Percentiles rank a stretch among this genome's conserved stretches.
These are phyloP conservation scores for Oryzias curvinotus DNA, from an alignment of 2,113 vertebrate genomes.

Conservation along the genomic window DNA sequence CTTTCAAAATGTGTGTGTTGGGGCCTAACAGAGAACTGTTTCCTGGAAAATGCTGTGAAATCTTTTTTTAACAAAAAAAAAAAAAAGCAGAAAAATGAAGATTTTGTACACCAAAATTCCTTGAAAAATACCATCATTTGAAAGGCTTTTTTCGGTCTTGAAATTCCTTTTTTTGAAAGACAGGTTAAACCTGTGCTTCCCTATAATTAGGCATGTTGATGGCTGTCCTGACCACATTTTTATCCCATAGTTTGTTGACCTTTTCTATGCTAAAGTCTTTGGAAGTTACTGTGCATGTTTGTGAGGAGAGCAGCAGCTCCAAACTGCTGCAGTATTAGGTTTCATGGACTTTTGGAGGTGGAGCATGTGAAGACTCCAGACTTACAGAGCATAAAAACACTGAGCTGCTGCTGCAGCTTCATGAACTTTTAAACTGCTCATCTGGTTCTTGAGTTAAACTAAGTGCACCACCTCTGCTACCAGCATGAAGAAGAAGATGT, in stretches of 20 bases:
- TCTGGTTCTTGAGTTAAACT: constrained; percentile 21
- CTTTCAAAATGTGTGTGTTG: too few species aligned
- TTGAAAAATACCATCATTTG: too few species aligned
- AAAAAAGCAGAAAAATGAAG: too few species aligned
- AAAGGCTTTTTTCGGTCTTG: too few species aligned
- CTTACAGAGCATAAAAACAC: constrained; percentile 29
- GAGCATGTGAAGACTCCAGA: constrained; percentile 37
- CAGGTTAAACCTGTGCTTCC: too few species aligned
- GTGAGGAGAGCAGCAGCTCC: neutral
- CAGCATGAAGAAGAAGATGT: constrained; percentile 10
- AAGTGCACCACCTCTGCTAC: neutral
- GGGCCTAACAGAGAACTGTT: too few species aligned
- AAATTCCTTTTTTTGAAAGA: too few species aligned
- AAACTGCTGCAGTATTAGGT: constrained; percentile 38
- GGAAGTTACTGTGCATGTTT: neutral
- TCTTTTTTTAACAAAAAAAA: too few species aligned
- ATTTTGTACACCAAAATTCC: too few species aligned
- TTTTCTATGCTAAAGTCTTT: neutral
- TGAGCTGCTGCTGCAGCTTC: constrained; percentile 21
- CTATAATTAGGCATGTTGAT: too few species aligned
- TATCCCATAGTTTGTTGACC: neutral
- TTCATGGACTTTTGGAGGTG: constrained; percentile 51
- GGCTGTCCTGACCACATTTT: neutral
- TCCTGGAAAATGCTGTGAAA: too few species aligned
- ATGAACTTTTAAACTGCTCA: constrained; percentile 9